phyloP scores from a whole-genome alignment of 2,888 invertebrate genomes.

The Nysson spinosus region DNA sequence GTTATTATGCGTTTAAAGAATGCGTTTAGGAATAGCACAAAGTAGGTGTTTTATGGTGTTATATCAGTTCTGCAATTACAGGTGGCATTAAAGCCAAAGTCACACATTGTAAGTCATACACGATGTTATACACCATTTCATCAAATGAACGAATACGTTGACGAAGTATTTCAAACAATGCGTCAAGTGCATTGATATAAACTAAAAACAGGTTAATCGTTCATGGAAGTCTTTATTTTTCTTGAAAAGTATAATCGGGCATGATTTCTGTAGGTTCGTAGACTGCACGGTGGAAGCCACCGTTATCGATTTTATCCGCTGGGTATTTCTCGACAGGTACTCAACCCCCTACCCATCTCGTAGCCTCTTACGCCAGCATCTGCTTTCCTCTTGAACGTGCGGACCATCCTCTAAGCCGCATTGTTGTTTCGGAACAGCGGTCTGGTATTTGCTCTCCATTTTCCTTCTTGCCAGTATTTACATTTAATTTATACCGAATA shows the following conservation, averaged over 20 bases:
- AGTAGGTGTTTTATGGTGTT: too few species aligned
- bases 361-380: conserved; percentile 31
- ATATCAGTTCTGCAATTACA: too few species aligned
- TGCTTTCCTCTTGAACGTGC: conserved; percentile 46
- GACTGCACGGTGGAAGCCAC: conserved; percentile 35
- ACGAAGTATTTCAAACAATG: not conserved
- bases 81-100: too few species aligned
- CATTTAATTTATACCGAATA: conserved; percentile 61
- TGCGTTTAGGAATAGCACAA: too few species aligned
- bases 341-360: conserved; percentile 24
- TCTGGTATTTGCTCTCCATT: conserved; percentile 61
- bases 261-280: conserved; percentile 44
- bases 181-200: too few species aligned
- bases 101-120: too few species aligned
- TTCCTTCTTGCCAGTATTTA: conserved; percentile 59
- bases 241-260: conserved; percentile 20
- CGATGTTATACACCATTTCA: too few species aligned
- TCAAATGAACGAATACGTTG: too few species aligned
- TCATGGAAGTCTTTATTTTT: not conserved
- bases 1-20: too few species aligned
- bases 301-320: conserved; percentile 53
- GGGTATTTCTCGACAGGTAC: conserved; percentile 54
- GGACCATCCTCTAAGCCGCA: conserved; percentile 52
- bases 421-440: conserved; percentile 61
- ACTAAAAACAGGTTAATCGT: too few species aligned